These are phyloP conservation scores for Phasia obesa DNA, from an alignment of 2,888 invertebrate genomes.

Conservation along the genomic window DNA sequence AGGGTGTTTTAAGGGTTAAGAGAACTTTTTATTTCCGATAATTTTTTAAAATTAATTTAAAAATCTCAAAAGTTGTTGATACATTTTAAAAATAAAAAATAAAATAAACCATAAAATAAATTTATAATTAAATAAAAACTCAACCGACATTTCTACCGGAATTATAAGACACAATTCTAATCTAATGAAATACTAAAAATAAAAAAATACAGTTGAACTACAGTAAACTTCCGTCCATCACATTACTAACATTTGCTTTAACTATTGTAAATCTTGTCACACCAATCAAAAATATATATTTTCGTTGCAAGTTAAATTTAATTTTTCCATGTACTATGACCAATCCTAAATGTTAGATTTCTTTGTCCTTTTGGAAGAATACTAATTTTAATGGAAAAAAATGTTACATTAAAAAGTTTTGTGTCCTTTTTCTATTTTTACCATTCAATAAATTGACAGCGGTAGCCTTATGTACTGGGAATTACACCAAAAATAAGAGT, in stretches of 20 bases:
- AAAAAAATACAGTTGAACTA: neutral
- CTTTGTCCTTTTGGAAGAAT: too few species aligned
- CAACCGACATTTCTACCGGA: too few species aligned
- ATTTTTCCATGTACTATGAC: neutral
- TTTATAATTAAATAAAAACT: too few species aligned
- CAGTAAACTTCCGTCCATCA: neutral
- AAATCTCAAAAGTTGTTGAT: too few species aligned
- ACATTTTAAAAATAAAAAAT: too few species aligned
- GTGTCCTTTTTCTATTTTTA: neutral
- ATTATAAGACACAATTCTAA: neutral
- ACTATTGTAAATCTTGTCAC: neutral
- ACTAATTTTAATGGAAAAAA: neutral
- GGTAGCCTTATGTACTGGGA: neutral
- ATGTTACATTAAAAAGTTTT: neutral
- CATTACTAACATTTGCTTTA: neutral
- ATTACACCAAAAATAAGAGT: neutral
- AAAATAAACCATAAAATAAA: too few species aligned
- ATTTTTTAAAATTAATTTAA: neutral
- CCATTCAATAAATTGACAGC: conserved; percentile 19
- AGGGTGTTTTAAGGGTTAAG: too few species aligned
- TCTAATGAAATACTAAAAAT: neutral
- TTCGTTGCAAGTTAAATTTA: neutral
- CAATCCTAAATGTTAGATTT: neutral
- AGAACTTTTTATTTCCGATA: neutral
- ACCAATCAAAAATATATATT: conserved; percentile 2